Percentiles rank a stretch among this genome's conserved stretches.
Conservation (phyloP, 2,888 invertebrate genomes). For the Cetonia aurata region DNA sequence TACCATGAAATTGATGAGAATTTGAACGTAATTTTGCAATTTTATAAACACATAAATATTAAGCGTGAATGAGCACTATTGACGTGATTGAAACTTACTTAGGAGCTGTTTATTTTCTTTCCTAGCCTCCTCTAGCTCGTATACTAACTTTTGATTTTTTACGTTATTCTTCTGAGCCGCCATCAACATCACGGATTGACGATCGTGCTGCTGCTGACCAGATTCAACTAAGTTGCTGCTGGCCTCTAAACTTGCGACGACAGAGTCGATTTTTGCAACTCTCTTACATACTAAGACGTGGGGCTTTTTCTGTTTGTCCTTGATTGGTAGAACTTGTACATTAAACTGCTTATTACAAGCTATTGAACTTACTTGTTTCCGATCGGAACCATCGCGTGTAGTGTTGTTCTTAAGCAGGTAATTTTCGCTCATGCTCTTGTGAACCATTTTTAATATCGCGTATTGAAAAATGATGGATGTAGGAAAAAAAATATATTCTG, state of each 20-base stretch:
- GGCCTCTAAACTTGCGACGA: conserved; percentile 55
- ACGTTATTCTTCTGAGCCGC: conserved; percentile 54
- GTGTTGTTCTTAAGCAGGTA: conserved; percentile 1
- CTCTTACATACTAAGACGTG: not conserved
- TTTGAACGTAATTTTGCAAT: too few relatives aligned
- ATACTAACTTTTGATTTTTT: conserved; percentile 54
- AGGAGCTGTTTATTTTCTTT: conserved; percentile 60
- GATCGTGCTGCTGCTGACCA: conserved; percentile 52
- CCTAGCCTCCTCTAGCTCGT: conserved; percentile 58
- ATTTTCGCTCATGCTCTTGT: conserved; percentile 43
- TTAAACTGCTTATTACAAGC: not conserved
- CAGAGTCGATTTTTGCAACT: conserved; percentile 23
- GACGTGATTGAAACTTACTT: conserved; percentile 52
- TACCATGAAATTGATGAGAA: too few relatives aligned
- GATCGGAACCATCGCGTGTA: not conserved
- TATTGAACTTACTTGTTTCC: conserved; percentile 23
- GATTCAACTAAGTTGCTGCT: conserved; percentile 54
- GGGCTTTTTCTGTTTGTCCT: not conserved
- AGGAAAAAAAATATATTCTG: not conserved
- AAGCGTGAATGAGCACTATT: too few relatives aligned
- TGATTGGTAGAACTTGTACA: not conserved
- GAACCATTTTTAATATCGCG: conserved; percentile 40
- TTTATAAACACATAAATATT: too few relatives aligned
- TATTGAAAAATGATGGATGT: conserved; percentile 9
- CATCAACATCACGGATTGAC: conserved; percentile 53